Percentiles rank a stretch among this genome's conserved stretches.
Evolutionary conservation across 2,113 vertebrate genomes (phyloP).

Genomic region (Prionailurus bengalensis): DNA sequence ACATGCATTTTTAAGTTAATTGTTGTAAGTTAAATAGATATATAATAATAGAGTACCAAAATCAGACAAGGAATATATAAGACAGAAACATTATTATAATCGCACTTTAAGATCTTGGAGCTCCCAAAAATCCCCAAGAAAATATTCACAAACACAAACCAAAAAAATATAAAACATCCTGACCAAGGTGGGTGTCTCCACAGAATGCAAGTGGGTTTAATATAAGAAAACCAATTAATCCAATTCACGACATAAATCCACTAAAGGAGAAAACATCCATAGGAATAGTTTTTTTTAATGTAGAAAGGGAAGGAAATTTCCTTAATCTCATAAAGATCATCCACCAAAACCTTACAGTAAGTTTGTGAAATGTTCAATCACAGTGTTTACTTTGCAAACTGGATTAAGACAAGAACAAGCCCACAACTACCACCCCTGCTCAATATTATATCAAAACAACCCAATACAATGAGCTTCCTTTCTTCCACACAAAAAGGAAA

Average conservation of each 20-base stretch:
- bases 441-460: background rate
- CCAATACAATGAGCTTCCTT: background rate
- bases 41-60: background rate
- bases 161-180: background rate
- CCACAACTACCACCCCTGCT: background rate
- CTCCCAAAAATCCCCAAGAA: background rate
- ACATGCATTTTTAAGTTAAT: background rate
- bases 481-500: background rate
- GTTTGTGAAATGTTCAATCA: background rate
- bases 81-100: background rate
- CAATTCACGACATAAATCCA: background rate
- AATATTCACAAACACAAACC: background rate
- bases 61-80: background rate
- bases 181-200: background rate
- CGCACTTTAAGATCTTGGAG: background rate
- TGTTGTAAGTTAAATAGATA: background rate
- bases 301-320: background rate
- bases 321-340: background rate
- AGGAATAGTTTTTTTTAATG: background rate
- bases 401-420: background rate
- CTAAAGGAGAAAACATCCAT: background rate
- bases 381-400: background rate
- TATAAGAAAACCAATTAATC: background rate
- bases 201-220: background rate
- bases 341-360: background rate